A percentile compares a stretch with the other conserved stretches of the same genome.
These are phyloP conservation scores for Malurus leucopterus DNA, from an alignment of 2,797 vertebrate species.

Conservation along the genomic window DNA sequence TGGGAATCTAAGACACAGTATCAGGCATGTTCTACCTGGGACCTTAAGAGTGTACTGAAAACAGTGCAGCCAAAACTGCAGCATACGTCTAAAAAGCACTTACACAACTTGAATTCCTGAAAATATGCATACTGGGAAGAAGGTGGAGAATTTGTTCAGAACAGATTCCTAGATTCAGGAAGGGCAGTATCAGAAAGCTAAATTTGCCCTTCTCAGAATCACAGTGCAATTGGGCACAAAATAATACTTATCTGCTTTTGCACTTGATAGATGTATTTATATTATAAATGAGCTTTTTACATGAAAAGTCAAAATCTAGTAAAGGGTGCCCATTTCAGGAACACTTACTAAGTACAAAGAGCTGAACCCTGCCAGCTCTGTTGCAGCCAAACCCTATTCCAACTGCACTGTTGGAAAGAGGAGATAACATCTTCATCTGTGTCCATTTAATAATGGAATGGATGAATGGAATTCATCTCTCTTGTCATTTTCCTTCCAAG, in stretches of 20 bases:
- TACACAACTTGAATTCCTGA: not conserved
- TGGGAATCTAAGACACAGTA: not conserved
- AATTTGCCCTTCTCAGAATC: not conserved
- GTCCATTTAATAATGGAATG: not conserved
- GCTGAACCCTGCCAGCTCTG: not conserved
- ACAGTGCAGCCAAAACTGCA: not conserved
- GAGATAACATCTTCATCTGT: not conserved
- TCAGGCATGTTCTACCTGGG: not conserved
- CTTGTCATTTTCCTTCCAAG: slow-evolving; percentile 50
- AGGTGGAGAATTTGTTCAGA: not conserved
- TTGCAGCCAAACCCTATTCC: not conserved
- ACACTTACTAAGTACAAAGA: rapidly evolving
- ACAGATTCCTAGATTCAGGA: not conserved
- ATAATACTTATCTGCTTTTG: too few species aligned
- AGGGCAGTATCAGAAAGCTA: not conserved
- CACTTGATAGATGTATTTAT: too few species aligned
- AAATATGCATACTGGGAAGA: not conserved
- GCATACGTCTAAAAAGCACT: not conserved
- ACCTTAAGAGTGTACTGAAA: not conserved
- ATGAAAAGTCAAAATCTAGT: too few species aligned
- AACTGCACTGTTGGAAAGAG: not conserved
- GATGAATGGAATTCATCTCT: not conserved
- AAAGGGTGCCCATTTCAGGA: too few species aligned
- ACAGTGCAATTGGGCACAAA: not conserved
- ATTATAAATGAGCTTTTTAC: too few species aligned